A percentile compares a stretch with the other conserved stretches of the same genome.
Conservation (phyloP, 1,140 invertebrate genomes). For the Bathynomus jamesi region DNA sequence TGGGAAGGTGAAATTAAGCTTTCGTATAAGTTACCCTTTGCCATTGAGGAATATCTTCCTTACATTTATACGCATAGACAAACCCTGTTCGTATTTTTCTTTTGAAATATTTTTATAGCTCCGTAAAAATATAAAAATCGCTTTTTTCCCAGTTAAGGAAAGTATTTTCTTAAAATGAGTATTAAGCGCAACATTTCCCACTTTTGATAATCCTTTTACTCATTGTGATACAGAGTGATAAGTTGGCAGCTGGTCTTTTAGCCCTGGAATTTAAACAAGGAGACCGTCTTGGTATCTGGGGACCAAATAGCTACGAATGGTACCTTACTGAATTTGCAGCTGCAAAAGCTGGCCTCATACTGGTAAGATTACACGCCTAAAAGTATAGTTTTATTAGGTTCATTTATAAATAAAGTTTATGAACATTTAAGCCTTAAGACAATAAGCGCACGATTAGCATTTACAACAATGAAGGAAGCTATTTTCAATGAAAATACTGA, state of each 20-base stretch:
- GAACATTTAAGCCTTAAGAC: too few species aligned
- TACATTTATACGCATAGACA: background rate
- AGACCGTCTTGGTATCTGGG: constrained; percentile 80
- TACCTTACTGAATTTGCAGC: constrained; percentile 65
- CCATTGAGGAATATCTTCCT: background rate
- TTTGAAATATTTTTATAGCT: background rate
- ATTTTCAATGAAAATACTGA: too few species aligned
- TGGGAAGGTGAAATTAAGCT: too few species aligned
- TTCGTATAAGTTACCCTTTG: background rate
- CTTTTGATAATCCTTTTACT: background rate
- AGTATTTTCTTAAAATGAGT: background rate
- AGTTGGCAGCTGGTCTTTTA: constrained; percentile 68
- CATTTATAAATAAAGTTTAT: too few species aligned
- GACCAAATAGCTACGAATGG: constrained; percentile 80
- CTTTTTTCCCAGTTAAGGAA: background rate
- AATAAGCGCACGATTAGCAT: too few species aligned
- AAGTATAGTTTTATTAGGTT: too few species aligned
- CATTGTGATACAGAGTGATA: constrained; percentile 53
- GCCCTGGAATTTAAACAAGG: constrained; percentile 66
- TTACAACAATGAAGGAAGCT: too few species aligned
- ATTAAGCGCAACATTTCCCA: background rate
- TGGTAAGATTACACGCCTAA: too few species aligned
- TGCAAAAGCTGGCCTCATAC: constrained; percentile 68
- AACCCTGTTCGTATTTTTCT: background rate
- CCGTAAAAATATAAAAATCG: background rate